Percentiles rank a stretch among this genome's conserved stretches.
These are phyloP conservation scores for Grapholita molesta DNA, from an alignment of 1,140 invertebrate species.

Conservation along the genomic window DNA sequence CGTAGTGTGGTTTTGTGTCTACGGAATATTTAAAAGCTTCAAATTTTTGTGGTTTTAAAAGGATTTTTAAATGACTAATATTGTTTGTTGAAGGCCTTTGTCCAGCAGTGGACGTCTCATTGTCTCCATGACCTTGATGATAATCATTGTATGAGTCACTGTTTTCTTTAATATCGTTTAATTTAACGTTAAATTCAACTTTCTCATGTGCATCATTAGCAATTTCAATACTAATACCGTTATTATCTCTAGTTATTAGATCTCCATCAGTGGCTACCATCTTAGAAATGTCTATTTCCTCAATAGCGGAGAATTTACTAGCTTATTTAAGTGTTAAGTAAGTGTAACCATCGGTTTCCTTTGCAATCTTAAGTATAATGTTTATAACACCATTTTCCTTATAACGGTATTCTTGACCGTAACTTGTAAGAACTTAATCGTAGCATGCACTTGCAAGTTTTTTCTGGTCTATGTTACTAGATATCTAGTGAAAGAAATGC, in stretches of 20 bases:
- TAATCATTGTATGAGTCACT: not conserved
- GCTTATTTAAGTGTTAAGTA: not conserved
- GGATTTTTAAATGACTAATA: not conserved
- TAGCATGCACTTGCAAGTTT: slow-evolving; percentile 14
- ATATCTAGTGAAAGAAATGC: not conserved
- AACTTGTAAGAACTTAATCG: slow-evolving; percentile 40
- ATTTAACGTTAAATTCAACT: not conserved
- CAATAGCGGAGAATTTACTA: not conserved
- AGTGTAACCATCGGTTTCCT: slow-evolving; percentile 2
- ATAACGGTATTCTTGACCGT: slow-evolving; percentile 35
- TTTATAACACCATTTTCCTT: not conserved
- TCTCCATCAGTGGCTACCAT: not conserved
- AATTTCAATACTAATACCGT: not conserved
- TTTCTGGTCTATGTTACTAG: slow-evolving; percentile 23
- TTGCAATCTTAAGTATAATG: not conserved
- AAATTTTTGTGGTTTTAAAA: not conserved
- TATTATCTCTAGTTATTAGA: not conserved
- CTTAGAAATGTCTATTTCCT: not conserved
- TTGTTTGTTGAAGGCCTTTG: no score
- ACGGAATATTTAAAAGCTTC: not conserved
- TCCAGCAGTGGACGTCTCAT: no score
- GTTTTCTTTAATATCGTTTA: not conserved
- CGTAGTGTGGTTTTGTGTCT: not conserved
- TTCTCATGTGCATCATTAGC: not conserved
- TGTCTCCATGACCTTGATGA: not conserved